Conservation (phyloP, 2,113 vertebrate species). For the human region DNA sequence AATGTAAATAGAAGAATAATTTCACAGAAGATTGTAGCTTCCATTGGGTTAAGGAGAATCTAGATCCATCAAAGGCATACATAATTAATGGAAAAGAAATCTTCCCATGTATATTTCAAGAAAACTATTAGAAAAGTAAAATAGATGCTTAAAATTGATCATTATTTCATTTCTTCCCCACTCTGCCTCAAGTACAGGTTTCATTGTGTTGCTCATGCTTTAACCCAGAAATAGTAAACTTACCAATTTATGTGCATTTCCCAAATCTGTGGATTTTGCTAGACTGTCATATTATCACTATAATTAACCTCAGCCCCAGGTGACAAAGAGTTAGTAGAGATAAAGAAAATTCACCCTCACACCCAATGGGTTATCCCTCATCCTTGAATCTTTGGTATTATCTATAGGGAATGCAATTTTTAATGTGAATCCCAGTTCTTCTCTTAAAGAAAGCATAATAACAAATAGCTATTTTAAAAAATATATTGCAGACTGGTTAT, state of each 20-base stretch:
- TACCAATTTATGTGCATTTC: background rate
- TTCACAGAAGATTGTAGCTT: slow-evolving; percentile 35
- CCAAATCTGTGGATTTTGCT: slow-evolving; percentile 67
- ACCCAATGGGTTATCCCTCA: background rate
- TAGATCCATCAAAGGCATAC: background rate
- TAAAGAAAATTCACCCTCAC: slow-evolving; percentile 65
- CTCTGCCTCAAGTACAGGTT: slow-evolving; percentile 23
- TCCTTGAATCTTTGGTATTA: background rate
- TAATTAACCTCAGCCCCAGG: slow-evolving; percentile 74
- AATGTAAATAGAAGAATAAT: slow-evolving; percentile 56
- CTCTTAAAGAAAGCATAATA: slow-evolving; percentile 62
- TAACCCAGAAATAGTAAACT: slow-evolving; percentile 70
- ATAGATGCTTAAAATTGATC: slow-evolving; percentile 3
- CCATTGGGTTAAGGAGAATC: slow-evolving; percentile 56
- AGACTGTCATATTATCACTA: slow-evolving; percentile 67
- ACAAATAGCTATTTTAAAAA: slow-evolving; percentile 43
- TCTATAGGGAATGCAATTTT: background rate
- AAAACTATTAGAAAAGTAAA: background rate
- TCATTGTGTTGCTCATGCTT: slow-evolving; percentile 64
- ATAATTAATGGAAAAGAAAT: background rate
- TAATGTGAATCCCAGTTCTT: slow-evolving; percentile 65
- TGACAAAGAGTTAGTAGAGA: slow-evolving; percentile 68
- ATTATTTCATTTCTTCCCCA: background rate
- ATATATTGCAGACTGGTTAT: slow-evolving; percentile 15
- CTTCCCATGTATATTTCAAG: background rate